A percentile compares a stretch with the other conserved stretches of the same genome.
Evolutionary conservation across 37 sponge, comb jelly and placozoan species (phyloP).

Genomic region (Trichoplax adhaerens): DNA sequence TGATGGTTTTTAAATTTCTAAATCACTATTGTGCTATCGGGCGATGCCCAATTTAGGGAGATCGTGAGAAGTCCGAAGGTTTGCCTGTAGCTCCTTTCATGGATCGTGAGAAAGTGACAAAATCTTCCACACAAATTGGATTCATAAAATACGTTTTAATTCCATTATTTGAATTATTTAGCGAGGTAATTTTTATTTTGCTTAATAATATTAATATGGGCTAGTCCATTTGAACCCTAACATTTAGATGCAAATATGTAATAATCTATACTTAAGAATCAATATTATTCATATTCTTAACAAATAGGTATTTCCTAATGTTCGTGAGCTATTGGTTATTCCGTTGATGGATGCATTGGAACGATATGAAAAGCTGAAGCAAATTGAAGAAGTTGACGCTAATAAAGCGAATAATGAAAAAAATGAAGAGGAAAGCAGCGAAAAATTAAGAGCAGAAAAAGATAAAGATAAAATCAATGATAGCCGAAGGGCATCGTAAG

Average conservation of each 20-base stretch:
- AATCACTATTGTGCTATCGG: neutral
- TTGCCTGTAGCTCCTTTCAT: slow-evolving; percentile 75
- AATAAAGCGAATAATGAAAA: too few relatives aligned
- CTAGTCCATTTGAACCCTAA: too few relatives aligned
- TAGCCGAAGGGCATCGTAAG: too few relatives aligned
- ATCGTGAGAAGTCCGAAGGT: slow-evolving; percentile 63
- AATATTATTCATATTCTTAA: neutral
- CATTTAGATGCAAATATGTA: neutral
- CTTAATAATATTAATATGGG: too few relatives aligned
- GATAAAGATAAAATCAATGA: too few relatives aligned
- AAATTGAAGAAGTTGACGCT: slow-evolving; percentile 28
- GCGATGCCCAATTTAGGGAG: slow-evolving; percentile 27
- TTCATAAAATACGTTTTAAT: slow-evolving; percentile 67
- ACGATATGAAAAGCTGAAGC: slow-evolving; percentile 50
- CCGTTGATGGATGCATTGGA: slow-evolving; percentile 34
- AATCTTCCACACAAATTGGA: slow-evolving; percentile 61
- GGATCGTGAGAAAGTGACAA: slow-evolving; percentile 78
- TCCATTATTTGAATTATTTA: slow-evolving; percentile 51
- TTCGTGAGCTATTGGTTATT: slow-evolving; percentile 33
- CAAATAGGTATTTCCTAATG: slow-evolving; percentile 45
- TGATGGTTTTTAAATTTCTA: neutral
- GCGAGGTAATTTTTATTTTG: slow-evolving; percentile 17
- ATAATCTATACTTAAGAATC: neutral
- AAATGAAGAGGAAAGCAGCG: too few relatives aligned
- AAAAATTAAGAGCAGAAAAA: too few relatives aligned